Evolutionary conservation across 2,113 vertebrate species (phyloP), one percentile per base, ranked within the genome.

Genomic region (Climacteris rufus): DNA sequence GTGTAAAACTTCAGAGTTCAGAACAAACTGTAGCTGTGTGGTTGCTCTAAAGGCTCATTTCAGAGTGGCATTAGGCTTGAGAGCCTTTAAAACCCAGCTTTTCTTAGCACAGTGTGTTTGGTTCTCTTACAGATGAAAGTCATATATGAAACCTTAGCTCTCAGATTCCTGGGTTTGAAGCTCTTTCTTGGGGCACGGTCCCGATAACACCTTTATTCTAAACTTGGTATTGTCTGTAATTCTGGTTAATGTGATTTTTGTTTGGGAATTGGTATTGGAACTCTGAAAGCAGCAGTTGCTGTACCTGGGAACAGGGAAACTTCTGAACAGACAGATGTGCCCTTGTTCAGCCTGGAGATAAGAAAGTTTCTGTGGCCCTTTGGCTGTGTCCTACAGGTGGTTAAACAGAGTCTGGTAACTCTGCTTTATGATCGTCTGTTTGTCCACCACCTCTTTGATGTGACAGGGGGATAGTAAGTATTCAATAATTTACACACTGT

Each of bases 401-500:
- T 80, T 93, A 87, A 94, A 83, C 40, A 79, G 57, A 72, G 57
- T 10, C 91, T 61, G 71, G 88, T 85, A 61, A 75, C 69, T 93
- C 72, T 83, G 61, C 15, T 90, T 89, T 86, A 52, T 56, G 70
- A 85, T 35, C 69, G 4, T 86, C 77, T 94, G 4, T 86, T 96
- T 86, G 69, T 64, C 83, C 75, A 45, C 47, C 86, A 91, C 82
- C 39, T 91, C 88, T 92, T 80, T 95, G 78, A 90, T 71, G 80
- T 64, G 75, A 68, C 78, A 92, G 89, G 47, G 59, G 37, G 35
- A 37, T 10, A 91, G 82, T 42, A 65, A 89, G 52, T 88, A 81
- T 74, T 98, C 90, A 94, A 94, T 97, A 96, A 94, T 96, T 96
- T 96, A 89, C 95, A 90, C 91, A 87, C 63, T 54, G 56, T 65